Evolutionary conservation across 2,113 vertebrate species (phyloP).

Genomic region (Brachyhypopomus occidentalis): DNA sequence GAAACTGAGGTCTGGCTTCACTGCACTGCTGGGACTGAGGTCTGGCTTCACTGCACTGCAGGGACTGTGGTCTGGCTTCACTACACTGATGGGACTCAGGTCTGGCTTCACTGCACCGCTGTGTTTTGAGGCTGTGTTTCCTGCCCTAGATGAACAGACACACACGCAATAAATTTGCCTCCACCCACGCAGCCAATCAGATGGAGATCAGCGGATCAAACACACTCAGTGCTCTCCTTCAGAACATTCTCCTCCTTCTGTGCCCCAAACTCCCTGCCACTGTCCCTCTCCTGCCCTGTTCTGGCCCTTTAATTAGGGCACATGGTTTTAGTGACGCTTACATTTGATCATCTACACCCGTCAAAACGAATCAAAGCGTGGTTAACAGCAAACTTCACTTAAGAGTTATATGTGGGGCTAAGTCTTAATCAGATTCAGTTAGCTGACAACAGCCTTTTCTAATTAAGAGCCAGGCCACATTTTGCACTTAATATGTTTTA

Average conservation of each 20-base stretch:
- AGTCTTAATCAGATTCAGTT: slow-evolving; percentile 54
- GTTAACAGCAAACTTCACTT: slow-evolving; percentile 43
- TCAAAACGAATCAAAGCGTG: slow-evolving; percentile 42
- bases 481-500: slow-evolving; percentile 62
- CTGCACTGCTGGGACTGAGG: too few relatives aligned
- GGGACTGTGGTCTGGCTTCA: too few relatives aligned
- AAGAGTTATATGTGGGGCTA: slow-evolving; percentile 33
- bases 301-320: slow-evolving; percentile 39
- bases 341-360: slow-evolving; percentile 43
- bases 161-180: too few relatives aligned
- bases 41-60: too few relatives aligned
- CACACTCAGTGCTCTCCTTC: neutral
- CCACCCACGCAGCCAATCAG: neutral
- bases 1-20: too few relatives aligned
- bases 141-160: slow-evolving; percentile 1
- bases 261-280: neutral
- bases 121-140: too few relatives aligned
- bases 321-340: slow-evolving; percentile 11
- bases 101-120: too few relatives aligned
- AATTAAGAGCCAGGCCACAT: slow-evolving; percentile 57
- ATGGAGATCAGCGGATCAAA: neutral
- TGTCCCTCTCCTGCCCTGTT: neutral
- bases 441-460: slow-evolving; percentile 58
- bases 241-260: neutral
- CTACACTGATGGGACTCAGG: too few relatives aligned